Evolutionary conservation across 1,140 invertebrate genomes (phyloP), one percentile per base, ranked within the genome.

Genomic region (Papilio polytes): DNA sequence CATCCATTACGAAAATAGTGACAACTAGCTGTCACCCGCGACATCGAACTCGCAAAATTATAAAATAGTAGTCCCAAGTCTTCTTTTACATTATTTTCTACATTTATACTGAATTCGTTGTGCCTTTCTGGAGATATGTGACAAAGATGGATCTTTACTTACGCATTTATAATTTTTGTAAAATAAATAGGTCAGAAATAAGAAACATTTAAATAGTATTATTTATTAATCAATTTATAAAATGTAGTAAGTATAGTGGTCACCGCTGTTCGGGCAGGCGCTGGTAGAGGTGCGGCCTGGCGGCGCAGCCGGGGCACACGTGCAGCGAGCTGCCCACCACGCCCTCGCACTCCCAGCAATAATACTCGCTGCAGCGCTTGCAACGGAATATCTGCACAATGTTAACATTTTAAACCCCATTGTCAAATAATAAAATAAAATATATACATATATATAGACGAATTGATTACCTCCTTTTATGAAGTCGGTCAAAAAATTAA

Each of bases 301-400:
- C 89, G 20, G 98, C 97, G 96, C 99, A 99, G 36, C 98, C 99
- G 22, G 99, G 98, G 95, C 99, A 99, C 12, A 97, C 98, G 92
- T 99, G 99, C 46, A 99, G 94, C 3, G 98, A 97, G 84, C 98
- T 98, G 85, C 99, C 98, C 77, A 99, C 97, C 91, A 99, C 99
- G 80, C 98, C 96, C 95, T 99, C 99, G 96, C 99, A 99, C 90
- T 99, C 98, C 81, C 98, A 95, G 92, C 99, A 99, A 94, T 98
- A 99, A 51, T 96, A 94, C 86, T 97, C 96, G 0, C 94, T 89
- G 94, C 99, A 99, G 63, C 96, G 96, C 53, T 95, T 95, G 95
- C 99, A 99, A 70, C 96, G 95, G 88, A 97, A 98, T 10, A 98
- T 94, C 97, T 97, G 90, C 70, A 83, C 72, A 66, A 72, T 80